Evolutionary conservation across 2,113 vertebrate genomes (phyloP).

Genomic region (Pitta sordida): DNA sequence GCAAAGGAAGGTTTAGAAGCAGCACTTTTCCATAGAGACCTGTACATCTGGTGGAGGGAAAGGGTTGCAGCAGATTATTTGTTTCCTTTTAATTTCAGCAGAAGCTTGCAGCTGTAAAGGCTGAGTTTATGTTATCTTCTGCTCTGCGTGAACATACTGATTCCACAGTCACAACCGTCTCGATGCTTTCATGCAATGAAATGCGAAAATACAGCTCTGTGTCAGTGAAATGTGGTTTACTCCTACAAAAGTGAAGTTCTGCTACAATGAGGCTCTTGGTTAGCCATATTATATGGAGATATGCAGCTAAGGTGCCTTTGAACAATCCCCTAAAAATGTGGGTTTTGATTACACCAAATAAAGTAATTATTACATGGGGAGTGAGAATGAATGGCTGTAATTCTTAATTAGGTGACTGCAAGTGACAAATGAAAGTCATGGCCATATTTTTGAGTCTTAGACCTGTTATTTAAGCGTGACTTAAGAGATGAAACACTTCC

Average conservation of each 20-base stretch:
- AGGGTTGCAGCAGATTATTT: background rate
- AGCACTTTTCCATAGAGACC: background rate
- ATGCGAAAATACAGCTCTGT: background rate
- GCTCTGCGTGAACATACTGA: background rate
- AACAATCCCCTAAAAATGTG: background rate
- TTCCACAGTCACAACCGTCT: background rate
- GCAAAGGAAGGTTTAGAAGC: background rate
- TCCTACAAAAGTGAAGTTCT: background rate
- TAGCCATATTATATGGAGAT: background rate
- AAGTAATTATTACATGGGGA: background rate
- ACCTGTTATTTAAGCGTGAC: background rate
- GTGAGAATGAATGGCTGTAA: background rate
- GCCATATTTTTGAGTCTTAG: slow-evolving; percentile 1
- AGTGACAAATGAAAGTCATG: background rate
- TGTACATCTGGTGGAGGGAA: background rate
- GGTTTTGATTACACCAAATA: background rate
- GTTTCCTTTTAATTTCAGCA: background rate
- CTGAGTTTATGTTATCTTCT: background rate
- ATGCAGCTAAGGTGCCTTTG: background rate
- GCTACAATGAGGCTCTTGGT: background rate
- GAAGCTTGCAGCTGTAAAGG: background rate
- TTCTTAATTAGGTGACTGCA: background rate
- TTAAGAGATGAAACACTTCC: background rate
- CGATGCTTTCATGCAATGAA: background rate
- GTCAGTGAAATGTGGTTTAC: background rate